A percentile compares a stretch with the other conserved stretches of the same genome.
These are phyloP conservation scores for Cranoglanis bouderius DNA, from an alignment of 2,113 vertebrate genomes.

Conservation along the genomic window DNA sequence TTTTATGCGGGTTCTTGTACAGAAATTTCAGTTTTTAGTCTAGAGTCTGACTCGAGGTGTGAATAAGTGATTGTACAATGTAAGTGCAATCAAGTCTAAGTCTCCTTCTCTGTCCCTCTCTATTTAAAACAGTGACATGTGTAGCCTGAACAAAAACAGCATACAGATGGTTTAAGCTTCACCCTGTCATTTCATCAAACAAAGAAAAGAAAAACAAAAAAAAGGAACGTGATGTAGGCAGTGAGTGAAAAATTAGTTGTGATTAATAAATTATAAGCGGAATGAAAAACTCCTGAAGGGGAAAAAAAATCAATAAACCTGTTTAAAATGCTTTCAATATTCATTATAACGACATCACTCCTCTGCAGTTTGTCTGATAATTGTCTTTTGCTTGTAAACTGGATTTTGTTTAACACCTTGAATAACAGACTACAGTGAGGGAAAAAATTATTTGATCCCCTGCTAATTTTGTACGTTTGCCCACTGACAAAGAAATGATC, in stretches of 20 bases:
- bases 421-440: not conserved
- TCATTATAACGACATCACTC: not conserved
- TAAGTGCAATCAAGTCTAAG: too few relatives aligned
- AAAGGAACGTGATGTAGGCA: not conserved
- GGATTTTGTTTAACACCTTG: too few relatives aligned
- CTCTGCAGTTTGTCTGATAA: conserved; percentile 7
- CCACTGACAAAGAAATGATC: too few relatives aligned
- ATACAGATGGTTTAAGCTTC: not conserved
- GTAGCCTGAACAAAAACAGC: not conserved
- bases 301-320: conserved; percentile 17
- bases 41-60: too few relatives aligned
- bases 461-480: too few relatives aligned
- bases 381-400: not conserved
- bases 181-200: conserved; percentile 10
- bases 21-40: too few relatives aligned
- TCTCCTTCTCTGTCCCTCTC: too few relatives aligned
- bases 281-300: conserved; percentile 10
- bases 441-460: too few relatives aligned
- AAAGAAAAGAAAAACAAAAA: too few relatives aligned
- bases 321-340: conserved; percentile 16
- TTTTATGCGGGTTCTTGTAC: too few relatives aligned
- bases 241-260: conserved; percentile 3
- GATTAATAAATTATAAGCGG: conserved; percentile 26
- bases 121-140: not conserved
- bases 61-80: too few relatives aligned